Conservation (phyloP, 2,113 vertebrate genomes). For the Callipepla squamata region DNA sequence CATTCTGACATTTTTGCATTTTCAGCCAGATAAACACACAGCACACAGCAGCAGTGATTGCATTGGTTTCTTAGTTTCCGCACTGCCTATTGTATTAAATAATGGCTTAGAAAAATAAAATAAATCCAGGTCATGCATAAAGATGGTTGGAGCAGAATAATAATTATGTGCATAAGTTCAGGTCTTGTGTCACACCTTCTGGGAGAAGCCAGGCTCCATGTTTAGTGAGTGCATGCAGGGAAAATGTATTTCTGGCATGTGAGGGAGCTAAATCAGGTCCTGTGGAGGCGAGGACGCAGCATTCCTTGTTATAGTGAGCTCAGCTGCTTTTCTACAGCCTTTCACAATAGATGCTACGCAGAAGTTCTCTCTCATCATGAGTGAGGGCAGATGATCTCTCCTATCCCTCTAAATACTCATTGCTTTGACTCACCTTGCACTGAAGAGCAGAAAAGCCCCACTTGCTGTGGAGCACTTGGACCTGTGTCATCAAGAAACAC, state of each 20-base stretch:
- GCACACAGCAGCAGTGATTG: constrained; percentile 4
- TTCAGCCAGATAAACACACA: constrained; percentile 29
- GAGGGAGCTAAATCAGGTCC: not conserved
- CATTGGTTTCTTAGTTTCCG: constrained; percentile 53
- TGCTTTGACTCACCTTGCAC: not conserved
- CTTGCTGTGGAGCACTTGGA: not conserved
- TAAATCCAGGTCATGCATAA: constrained; percentile 59
- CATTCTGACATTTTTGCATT: constrained; percentile 31
- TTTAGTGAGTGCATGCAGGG: not conserved
- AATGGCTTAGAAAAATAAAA: constrained; percentile 55
- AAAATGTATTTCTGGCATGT: not conserved
- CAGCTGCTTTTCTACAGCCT: not conserved
- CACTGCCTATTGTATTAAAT: constrained; percentile 52
- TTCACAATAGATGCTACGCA: not conserved
- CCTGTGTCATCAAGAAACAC: rapidly evolving
- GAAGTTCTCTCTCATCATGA: not conserved
- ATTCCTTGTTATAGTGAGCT: not conserved
- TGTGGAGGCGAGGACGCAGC: not conserved
- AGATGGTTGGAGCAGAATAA: constrained; percentile 33
- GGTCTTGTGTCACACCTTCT: not conserved
- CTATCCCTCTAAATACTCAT: not conserved
- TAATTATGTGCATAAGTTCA: not conserved
- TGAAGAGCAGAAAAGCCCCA: not conserved
- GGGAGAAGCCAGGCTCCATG: not conserved
- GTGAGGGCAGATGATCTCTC: not conserved